Evolutionary conservation across 2,113 vertebrate genomes (phyloP), one percentile per base, ranked within the genome.

Genomic region (Syngnathus scovelli): DNA sequence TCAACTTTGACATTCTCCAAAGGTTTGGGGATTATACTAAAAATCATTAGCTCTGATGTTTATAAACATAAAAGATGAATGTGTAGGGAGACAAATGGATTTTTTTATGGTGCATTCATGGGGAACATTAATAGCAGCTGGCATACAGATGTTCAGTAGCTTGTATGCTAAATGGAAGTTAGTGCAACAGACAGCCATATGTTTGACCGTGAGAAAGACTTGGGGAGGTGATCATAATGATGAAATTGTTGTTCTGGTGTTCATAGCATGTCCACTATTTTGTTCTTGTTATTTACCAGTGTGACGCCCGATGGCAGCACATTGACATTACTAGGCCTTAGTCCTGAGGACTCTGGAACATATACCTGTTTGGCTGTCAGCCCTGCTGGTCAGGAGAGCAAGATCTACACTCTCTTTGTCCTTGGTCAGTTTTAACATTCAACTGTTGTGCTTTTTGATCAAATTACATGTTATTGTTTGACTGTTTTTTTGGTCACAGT

Each of bases 321-420:
- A 18, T 81, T 98, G 63, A 91, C 92, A 56, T 83, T 98, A 0
- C 87, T 91, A 75, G 88, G 71, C 12, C 82, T 94, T 37, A 86
- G 33, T 37, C 81, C 91, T 0, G 83, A 88, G 0, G 92, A 96
- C 77, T 90, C 94, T 0, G 95, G 95, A 0, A 92, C 89, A 0
- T 98, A 95, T 86, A 94, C 89, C 7, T 98, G 96, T 60, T 69
- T 93, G 85, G 95, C 95, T 13, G 83, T 60, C 41, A 98, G 89
- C 77, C 43, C 79, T 0, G 92, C 82, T 0, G 95, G 96, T 0
- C 93, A 94, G 75, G 94, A 98, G 0, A 81, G 88, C 51, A 88
- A 83, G 80, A 86, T 94, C 66, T 93, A 93, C 88, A 87, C 85
- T 0, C 77, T 98, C 65, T 90, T 78, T 0, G 92, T 95, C 33